These are phyloP conservation scores for Seladonia tumulorum DNA, from an alignment of 2,888 invertebrate genomes.

Conservation along the genomic window DNA sequence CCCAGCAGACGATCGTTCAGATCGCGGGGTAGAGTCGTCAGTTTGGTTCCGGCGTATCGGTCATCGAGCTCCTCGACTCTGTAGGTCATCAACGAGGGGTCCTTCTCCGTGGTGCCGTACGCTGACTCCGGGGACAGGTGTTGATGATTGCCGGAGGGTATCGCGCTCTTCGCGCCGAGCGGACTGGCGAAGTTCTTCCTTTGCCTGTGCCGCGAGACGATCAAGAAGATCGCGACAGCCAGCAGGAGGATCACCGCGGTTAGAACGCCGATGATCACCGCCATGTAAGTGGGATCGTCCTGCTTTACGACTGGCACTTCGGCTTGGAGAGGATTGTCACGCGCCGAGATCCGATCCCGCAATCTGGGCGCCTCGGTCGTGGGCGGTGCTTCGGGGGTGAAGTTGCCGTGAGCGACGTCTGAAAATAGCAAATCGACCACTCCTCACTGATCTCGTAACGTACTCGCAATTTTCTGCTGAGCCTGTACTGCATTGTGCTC, in stretches of 20 bases:
- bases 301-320: constrained; percentile 84
- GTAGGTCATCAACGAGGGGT: constrained; percentile 85
- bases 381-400: constrained; percentile 85
- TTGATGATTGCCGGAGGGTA: constrained; percentile 83
- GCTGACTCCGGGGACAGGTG: constrained; percentile 85
- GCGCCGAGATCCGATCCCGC: constrained; percentile 78
- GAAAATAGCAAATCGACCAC: constrained; percentile 64
- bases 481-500: not conserved
- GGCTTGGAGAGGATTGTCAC: constrained; percentile 79
- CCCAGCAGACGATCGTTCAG: constrained; percentile 83
- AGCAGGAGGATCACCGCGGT: constrained; percentile 86
- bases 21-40: constrained; percentile 82
- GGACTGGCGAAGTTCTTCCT: constrained; percentile 85
- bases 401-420: constrained; percentile 87
- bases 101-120: constrained; percentile 86
- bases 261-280: constrained; percentile 86
- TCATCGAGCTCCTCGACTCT: constrained; percentile 87
- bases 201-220: constrained; percentile 85
- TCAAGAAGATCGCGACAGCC: constrained; percentile 86
- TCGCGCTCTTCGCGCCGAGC: constrained; percentile 83
- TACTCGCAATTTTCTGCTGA: not conserved
- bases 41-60: constrained; percentile 81
- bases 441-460: constrained; percentile 18
- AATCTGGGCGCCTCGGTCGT: constrained; percentile 81
- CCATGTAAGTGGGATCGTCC: constrained; percentile 86